Evolutionary conservation across 2,888 invertebrate genomes (phyloP).

Genomic region (Terebella lapidaria): DNA sequence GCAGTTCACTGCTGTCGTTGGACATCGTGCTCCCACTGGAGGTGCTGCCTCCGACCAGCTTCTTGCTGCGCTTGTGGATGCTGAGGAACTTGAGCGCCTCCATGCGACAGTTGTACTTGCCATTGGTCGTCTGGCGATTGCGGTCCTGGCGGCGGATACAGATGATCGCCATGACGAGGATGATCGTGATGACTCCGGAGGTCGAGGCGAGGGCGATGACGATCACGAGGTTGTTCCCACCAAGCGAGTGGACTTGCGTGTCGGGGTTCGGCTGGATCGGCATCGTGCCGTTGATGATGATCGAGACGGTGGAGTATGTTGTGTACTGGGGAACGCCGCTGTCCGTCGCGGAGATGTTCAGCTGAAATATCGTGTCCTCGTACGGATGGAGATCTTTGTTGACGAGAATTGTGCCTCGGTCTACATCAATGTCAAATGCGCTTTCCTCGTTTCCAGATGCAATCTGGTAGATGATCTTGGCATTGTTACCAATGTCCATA

Average conservation of each 20-base stretch:
- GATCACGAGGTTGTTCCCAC: slow-evolving; percentile 18
- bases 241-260: slow-evolving; percentile 4
- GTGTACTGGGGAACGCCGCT: slow-evolving; percentile 12
- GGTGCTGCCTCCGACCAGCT: background rate
- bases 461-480: slow-evolving; percentile 4
- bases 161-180: slow-evolving; percentile 15
- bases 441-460: slow-evolving; percentile 7
- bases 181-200: slow-evolving; percentile 19
- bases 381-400: slow-evolving; percentile 3
- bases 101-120: slow-evolving; percentile 15
- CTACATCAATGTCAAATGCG: slow-evolving; percentile 13
- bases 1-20: slow-evolving; percentile 2
- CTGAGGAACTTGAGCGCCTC: slow-evolving; percentile 9
- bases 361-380: slow-evolving; percentile 6
- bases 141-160: slow-evolving; percentile 18
- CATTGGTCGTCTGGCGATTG: slow-evolving; percentile 6
- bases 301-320: slow-evolving; percentile 6
- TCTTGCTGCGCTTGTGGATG: background rate
- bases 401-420: slow-evolving; percentile 12
- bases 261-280: slow-evolving; percentile 3
- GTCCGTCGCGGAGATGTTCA: slow-evolving; percentile 15
- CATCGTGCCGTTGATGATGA: slow-evolving; percentile 12
- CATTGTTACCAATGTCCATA: slow-evolving; percentile 5
- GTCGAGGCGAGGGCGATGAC: slow-evolving; percentile 17
- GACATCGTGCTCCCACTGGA: background rate